Evolutionary conservation across 2,113 vertebrate genomes (phyloP).

Genomic region (Vireo altiloquus): DNA sequence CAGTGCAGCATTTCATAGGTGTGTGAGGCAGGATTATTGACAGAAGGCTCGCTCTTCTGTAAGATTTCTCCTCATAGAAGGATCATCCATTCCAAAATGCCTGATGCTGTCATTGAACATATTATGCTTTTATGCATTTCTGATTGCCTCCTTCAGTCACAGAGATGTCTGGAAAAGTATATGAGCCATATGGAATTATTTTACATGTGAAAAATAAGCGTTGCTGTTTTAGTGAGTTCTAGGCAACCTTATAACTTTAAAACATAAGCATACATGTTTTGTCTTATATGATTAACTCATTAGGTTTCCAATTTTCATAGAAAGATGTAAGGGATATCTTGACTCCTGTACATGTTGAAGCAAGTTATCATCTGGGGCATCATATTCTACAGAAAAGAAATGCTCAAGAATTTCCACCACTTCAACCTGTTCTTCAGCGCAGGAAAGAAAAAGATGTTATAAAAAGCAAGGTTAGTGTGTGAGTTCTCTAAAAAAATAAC

Average conservation of each 20-base stretch:
- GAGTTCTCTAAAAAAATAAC: background rate
- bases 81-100: background rate
- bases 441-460: slow-evolving; percentile 73
- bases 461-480: slow-evolving; percentile 78
- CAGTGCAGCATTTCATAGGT: background rate
- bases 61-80: background rate
- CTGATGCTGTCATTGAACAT: background rate
- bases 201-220: background rate
- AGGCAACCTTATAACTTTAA: slow-evolving; percentile 18
- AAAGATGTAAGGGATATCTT: slow-evolving; percentile 91
- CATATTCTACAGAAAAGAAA: slow-evolving; percentile 60
- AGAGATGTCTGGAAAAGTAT: background rate
- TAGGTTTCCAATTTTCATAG: slow-evolving; percentile 76
- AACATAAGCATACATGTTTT: slow-evolving; percentile 31
- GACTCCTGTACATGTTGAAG: slow-evolving; percentile 84
- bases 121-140: background rate
- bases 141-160: background rate
- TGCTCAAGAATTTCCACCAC: slow-evolving; percentile 69
- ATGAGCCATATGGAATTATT: background rate
- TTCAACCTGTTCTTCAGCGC: slow-evolving; percentile 88
- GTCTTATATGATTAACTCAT: slow-evolving; percentile 56
- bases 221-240: background rate
- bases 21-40: background rate
- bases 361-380: slow-evolving; percentile 80
- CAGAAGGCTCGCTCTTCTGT: background rate